These are phyloP conservation scores for Cossypha niveicapilla DNA, from an alignment of 2,797 vertebrate genomes.

Conservation along the genomic window DNA sequence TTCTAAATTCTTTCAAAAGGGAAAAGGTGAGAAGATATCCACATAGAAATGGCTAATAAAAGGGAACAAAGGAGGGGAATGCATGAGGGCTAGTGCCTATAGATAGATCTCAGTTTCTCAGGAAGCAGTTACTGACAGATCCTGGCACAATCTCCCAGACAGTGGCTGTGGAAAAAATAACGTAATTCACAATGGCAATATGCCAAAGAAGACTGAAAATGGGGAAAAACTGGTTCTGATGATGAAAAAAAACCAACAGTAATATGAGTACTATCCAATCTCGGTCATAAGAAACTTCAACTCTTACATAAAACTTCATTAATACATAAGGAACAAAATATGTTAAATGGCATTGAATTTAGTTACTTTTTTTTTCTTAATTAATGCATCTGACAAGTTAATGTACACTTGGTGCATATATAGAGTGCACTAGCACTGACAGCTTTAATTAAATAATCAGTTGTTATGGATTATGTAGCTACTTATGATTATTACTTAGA, in stretches of 20 bases:
- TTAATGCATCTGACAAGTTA: not conserved
- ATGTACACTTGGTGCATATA: not conserved
- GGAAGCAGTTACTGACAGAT: not conserved
- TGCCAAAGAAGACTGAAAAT: not conserved
- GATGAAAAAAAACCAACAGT: not conserved
- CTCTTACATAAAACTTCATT: not conserved
- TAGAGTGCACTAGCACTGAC: not conserved
- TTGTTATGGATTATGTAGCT: not conserved
- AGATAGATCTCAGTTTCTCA: not conserved
- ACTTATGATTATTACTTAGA: not conserved
- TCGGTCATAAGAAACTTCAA: not conserved
- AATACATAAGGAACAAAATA: not conserved
- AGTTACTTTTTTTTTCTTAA: not conserved
- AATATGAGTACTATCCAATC: not conserved
- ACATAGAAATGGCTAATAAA: not conserved
- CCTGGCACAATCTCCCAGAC: not conserved
- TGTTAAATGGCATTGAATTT: not conserved
- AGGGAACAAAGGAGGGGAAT: not conserved
- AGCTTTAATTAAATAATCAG: slow-evolving; percentile 37
- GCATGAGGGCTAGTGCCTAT: not conserved
- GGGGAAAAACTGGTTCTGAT: not conserved
- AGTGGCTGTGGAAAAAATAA: not conserved
- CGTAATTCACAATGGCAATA: not conserved
- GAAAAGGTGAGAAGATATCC: not conserved
- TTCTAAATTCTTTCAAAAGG: not conserved